phyloP scores from a whole-genome alignment of 2,797 vertebrate species.

The Coilia nasus region DNA sequence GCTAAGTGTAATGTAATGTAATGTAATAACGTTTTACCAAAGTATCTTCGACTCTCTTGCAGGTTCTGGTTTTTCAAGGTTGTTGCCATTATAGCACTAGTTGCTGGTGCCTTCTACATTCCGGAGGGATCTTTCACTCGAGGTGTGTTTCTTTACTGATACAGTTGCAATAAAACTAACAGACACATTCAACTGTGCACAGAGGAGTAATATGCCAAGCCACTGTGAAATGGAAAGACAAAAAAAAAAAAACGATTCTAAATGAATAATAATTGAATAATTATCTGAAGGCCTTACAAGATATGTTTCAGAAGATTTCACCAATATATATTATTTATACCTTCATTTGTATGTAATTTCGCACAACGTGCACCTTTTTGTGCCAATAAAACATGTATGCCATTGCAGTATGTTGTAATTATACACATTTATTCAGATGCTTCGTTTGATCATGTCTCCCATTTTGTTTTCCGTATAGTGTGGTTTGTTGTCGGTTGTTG shows the following conservation, averaged over 20 bases:
- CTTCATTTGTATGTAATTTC: too few species aligned
- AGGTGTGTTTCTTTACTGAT: conserved; percentile 58
- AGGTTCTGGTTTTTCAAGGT: conserved; percentile 98
- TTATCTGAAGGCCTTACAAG: too few species aligned
- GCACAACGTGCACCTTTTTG: not conserved
- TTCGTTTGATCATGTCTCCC: conserved; percentile 21
- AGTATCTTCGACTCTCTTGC: conserved; percentile 25
- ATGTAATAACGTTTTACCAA: not conserved
- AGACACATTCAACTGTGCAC: too few species aligned
- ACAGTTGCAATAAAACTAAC: not conserved
- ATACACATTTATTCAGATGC: not conserved
- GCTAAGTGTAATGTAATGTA: too few species aligned
- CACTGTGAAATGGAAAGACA: too few species aligned
- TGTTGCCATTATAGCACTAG: conserved; percentile 82
- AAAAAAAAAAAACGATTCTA: too few species aligned
- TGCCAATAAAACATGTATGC: not conserved
- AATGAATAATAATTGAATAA: too few species aligned
- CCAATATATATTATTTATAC: too few species aligned
- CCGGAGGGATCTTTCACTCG: conserved; percentile 84
- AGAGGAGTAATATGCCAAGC: too few species aligned
- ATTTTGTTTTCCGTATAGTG: conserved; percentile 62
- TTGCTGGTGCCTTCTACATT: conserved; percentile 91
- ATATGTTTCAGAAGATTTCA: not conserved
- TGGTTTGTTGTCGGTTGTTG: conserved; percentile 81
- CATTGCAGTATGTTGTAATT: not conserved